Base-by-base conservation (phyloP, 2,888 invertebrate genomes). In the Allygus modestus region DNA sequence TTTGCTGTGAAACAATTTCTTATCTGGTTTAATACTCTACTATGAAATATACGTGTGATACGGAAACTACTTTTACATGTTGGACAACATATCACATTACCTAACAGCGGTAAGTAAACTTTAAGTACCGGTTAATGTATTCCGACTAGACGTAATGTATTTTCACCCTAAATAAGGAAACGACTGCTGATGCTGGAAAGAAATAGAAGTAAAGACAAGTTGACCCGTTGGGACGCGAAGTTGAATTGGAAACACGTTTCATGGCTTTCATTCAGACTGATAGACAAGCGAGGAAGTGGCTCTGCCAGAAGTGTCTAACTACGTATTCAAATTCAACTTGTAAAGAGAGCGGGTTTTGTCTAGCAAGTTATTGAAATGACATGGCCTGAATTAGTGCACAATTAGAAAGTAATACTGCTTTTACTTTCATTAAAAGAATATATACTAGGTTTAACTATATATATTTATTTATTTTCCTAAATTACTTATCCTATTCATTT, bases 121-220 rank as follows among this genome's bases (percentile, higher is more conserved):
- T 58, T 23, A 23, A 58, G 26, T 23, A 58, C 7, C 20, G 12
- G 20, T 58, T 23, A 58, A 58, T 58, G 58, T 31, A 65, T 28
- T 65, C 31, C 0, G n/a, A 65, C 12, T 11, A 17, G 28, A 15
- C 15, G 26, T 65, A 65, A 65, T 65, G 11, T 1, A 65, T 65
- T 65, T 65, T 65, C 65, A 15, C 65, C 65, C 65, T 28, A 65
- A 65, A 17, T 65, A 65, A 28, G 65, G 65, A 31, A 65, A 65
- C 15, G 65, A 28, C 65, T 65, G 54, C 23, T 46, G 2, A 65
- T 12, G 46, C 1, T 46, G 58, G 7, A 65, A 28, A 65, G 58
- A 65, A 65, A 65, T 65, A 28, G 65, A 28, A 11, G 2, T 23
- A 1, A 5, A 15, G 65, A 28, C 65, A 65, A 28, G 65, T 65